phyloP scores from a whole-genome alignment of 1,140 invertebrate genomes.

The Oscheius sp. region DNA sequence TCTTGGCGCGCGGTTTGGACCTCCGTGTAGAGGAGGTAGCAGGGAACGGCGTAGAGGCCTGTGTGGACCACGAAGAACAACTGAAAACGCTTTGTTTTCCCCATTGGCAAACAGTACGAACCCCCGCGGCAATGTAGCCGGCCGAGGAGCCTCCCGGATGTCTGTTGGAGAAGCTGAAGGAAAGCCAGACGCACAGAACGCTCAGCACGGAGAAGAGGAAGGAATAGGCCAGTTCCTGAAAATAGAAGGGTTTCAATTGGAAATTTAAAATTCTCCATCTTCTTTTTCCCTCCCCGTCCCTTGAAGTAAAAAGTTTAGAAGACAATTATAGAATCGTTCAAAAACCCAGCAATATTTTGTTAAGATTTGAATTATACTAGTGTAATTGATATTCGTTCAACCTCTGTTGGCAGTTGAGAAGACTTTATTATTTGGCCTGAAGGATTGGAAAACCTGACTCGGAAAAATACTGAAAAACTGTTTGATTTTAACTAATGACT shows the following conservation, averaged over 20 bases:
- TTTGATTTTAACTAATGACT: too few relatives aligned
- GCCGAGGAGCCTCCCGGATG: slow-evolving; percentile 13
- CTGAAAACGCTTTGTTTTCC: slow-evolving; percentile 15
- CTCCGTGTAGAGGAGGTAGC: slow-evolving; percentile 16
- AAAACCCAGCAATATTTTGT: neutral
- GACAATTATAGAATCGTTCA: neutral
- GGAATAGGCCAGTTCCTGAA: slow-evolving; percentile 25
- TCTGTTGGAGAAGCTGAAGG: slow-evolving; percentile 16
- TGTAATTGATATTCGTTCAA: too few relatives aligned
- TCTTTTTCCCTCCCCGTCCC: too few relatives aligned
- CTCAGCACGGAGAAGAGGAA: slow-evolving; percentile 22
- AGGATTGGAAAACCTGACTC: too few relatives aligned
- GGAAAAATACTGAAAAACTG: too few relatives aligned
- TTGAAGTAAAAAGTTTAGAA: too few relatives aligned
- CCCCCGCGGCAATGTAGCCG: slow-evolving; percentile 27
- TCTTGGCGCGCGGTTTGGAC: slow-evolving; percentile 2
- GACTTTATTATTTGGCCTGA: too few relatives aligned
- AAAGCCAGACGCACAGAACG: slow-evolving; percentile 22
- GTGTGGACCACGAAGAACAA: slow-evolving; percentile 33
- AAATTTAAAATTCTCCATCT: too few relatives aligned
- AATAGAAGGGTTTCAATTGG: too few relatives aligned
- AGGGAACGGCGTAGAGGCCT: slow-evolving; percentile 22
- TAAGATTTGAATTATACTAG: neutral
- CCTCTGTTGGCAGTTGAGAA: too few relatives aligned
- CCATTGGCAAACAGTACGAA: neutral